These are phyloP conservation scores for Sparus aurata DNA, from an alignment of 2,797 vertebrate species.

Conservation along the genomic window DNA sequence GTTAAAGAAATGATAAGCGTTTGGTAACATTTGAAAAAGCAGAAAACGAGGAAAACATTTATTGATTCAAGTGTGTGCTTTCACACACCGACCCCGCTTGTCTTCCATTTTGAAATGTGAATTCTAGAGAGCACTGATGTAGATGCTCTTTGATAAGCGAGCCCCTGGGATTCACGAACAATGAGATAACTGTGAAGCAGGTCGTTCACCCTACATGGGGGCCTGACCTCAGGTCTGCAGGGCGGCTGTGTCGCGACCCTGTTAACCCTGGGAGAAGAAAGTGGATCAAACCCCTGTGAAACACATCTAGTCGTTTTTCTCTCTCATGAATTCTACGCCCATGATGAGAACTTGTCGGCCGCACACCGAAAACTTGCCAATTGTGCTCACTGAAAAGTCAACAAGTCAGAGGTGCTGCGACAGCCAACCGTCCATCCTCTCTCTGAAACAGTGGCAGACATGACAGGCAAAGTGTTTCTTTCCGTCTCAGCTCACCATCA, in stretches of 20 bases:
- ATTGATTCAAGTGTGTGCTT: not conserved
- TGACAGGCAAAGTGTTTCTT: conserved; percentile 1
- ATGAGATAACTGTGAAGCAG: conserved; percentile 20
- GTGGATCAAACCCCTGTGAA: conserved; percentile 6
- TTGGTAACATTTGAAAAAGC: conserved; percentile 25
- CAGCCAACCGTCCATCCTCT: conserved; percentile 11
- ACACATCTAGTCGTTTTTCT: conserved; percentile 2
- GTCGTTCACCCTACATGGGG: not conserved
- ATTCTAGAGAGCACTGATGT: conserved; percentile 1
- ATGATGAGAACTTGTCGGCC: not conserved
- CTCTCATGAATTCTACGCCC: conserved; percentile 4
- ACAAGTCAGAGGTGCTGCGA: not conserved
- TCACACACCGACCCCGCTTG: not conserved
- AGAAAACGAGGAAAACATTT: conserved; percentile 9
- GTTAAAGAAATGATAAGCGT: conserved; percentile 20
- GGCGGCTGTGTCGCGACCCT: conserved; percentile 5
- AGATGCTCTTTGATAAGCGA: conserved; percentile 16
- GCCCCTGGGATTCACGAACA: conserved; percentile 2
- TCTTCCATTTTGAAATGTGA: not conserved
- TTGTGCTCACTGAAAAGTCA: conserved; percentile 5
- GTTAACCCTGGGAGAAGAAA: not conserved
- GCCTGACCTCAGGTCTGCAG: conserved; percentile 12
- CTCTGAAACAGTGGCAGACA: not conserved
- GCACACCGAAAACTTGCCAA: conserved; percentile 8
- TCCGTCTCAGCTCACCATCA: conserved; percentile 9